These are phyloP conservation scores for Parus major DNA, from an alignment of 2,113 vertebrate genomes.

Conservation along the genomic window DNA sequence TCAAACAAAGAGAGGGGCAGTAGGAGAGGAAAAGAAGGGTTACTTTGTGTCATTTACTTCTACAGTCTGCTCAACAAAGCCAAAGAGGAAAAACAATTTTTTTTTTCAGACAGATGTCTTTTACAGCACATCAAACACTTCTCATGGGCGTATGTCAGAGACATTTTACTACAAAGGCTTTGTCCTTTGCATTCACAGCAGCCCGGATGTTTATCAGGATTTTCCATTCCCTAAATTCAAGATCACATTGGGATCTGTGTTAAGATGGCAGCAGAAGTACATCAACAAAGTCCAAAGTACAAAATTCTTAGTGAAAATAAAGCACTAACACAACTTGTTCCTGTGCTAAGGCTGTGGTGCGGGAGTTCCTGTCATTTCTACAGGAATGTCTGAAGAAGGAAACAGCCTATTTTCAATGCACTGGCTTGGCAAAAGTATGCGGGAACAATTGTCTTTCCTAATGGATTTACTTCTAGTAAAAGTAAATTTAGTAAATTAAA, in stretches of 20 bases:
- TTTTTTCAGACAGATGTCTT: slow-evolving; percentile 16
- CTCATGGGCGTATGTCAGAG: slow-evolving; percentile 5
- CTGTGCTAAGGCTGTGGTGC: neutral
- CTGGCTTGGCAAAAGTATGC: neutral
- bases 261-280: neutral
- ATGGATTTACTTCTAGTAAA: neutral
- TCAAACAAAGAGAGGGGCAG: slow-evolving; percentile 44
- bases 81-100: slow-evolving; percentile 19
- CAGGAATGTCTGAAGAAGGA: neutral
- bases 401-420: neutral
- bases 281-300: neutral
- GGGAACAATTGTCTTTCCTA: neutral
- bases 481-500: neutral
- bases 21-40: slow-evolving; percentile 28
- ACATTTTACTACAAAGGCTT: slow-evolving; percentile 41
- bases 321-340: neutral
- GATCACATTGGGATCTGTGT: neutral
- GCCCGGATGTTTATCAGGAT: slow-evolving; percentile 35
- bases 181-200: slow-evolving; percentile 16
- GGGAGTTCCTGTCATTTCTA: neutral
- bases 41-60: slow-evolving; percentile 37
- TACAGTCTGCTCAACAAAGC: slow-evolving; percentile 15
- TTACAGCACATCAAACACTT: slow-evolving; percentile 44
- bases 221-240: slow-evolving; percentile 32
- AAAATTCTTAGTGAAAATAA: neutral